Conservation (phyloP, 2,113 vertebrate genomes). For the Bubo bubo region DNA sequence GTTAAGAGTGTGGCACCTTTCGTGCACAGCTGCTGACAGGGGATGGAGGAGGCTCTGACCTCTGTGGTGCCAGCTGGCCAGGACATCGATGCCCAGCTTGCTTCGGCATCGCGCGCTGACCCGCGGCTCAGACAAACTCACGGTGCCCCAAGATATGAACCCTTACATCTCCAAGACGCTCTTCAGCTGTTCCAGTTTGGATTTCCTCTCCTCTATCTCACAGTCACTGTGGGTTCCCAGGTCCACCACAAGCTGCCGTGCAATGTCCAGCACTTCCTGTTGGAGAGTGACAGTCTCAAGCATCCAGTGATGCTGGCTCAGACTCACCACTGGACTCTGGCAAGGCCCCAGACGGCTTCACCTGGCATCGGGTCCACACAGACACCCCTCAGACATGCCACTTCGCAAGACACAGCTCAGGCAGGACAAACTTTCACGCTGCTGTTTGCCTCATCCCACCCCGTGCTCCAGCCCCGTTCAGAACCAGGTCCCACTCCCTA, state of each 20-base stretch:
- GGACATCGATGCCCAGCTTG: not conserved
- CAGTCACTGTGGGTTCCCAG: constrained; percentile 85
- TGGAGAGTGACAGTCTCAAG: not conserved
- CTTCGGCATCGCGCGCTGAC: not conserved
- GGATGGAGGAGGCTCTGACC: not conserved
- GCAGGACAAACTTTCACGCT: not conserved
- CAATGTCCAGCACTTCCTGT: constrained; percentile 97
- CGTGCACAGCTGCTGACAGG: not conserved
- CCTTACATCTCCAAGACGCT: constrained; percentile 97
- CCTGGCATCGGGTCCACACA: not conserved
- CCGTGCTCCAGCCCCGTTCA: not conserved
- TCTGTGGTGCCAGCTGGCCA: not conserved
- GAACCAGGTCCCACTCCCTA: not conserved
- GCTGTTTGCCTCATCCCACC: not conserved
- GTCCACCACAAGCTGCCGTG: constrained; percentile 88
- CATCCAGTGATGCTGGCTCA: not conserved
- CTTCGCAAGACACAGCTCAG: not conserved
- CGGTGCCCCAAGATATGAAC: rapidly evolving
- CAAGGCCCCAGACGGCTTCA: not conserved
- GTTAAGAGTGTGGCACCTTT: not conserved
- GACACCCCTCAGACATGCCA: not conserved
- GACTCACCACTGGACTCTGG: not conserved
- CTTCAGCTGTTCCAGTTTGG: constrained; percentile 95
- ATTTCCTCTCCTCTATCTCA: constrained; percentile 94
- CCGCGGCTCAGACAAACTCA: not conserved